Base-by-base conservation (phyloP, 2,888 invertebrate genomes). In the Tanytarsus gracilentus region DNA sequence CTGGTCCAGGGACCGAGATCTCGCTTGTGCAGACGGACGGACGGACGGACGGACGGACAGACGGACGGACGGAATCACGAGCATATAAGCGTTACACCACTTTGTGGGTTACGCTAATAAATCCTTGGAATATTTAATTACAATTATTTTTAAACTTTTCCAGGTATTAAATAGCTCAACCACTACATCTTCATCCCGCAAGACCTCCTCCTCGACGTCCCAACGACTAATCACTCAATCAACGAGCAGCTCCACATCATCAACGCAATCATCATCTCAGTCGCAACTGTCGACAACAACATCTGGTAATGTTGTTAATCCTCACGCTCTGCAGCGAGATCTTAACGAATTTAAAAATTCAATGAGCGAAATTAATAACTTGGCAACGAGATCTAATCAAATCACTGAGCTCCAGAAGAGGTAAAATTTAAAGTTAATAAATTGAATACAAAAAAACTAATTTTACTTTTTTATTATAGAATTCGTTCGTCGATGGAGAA, bases 331-430 rank as follows among this genome's bases (percentile, higher is more conserved):
- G 76, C 88, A 88, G 75, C 86, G 85, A 64, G 87, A 88, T 72
- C 78, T 87, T 52, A 79, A 81, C 63, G 86, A 87, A 70, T 79
- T 74, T 59, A 85, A 90, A 73, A 86, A 85, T 71, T 87, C 88
- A 69, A 86, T 91, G 73, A 85, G 87, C 63, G 89, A 90, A 77
- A 89, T 91, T 83, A 89, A 88, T 76, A 88, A 84, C 68, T 76
- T 86, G 66, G 71, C 71, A 56, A 16, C 62, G 25, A 63, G 62
- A 58, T 58, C 18, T 48, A 63, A 53, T 55, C 64, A 30, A 23
- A 64, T 66, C 63, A 65, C 65, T 60, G 63, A 63, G 58, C 58
- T 65, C 48, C 65, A 63, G 56, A 64, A 65, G 61, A 59, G 61
- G 65, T 65, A 39, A 23, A 61, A 30, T 21, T 50, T 50, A 48